These are phyloP conservation scores for Lepidocyrtoides sp. DNA, from an alignment of 2,888 invertebrate species.

Conservation along the genomic window DNA sequence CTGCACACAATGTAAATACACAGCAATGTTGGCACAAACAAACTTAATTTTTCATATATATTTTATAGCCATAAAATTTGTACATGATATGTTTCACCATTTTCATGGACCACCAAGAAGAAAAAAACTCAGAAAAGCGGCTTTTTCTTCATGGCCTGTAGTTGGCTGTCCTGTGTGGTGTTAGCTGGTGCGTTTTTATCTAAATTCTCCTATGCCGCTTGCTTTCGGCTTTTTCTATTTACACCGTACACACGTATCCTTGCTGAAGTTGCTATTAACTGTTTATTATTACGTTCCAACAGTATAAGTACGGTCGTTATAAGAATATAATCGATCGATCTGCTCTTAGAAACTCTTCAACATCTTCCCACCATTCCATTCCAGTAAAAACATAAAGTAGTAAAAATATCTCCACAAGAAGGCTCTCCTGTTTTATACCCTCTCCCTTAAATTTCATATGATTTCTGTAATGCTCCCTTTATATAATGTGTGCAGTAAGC, in stretches of 20 bases:
- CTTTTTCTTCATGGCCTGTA: background rate
- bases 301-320: conserved; percentile 13
- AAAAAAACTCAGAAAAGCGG: background rate
- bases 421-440: conserved; percentile 3
- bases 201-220: background rate
- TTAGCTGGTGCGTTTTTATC: background rate
- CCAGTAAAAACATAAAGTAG: conserved; percentile 26
- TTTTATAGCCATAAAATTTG: conserved; percentile 17
- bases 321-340: conserved; percentile 75
- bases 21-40: background rate
- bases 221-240: background rate
- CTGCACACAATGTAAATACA: background rate
- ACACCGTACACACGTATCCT: too few relatives aligned
- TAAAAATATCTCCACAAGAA: conserved; percentile 14
- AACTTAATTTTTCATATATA: background rate
- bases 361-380: conserved; percentile 32
- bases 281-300: background rate
- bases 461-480: background rate
- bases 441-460: background rate
- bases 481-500: background rate
- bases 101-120: background rate
- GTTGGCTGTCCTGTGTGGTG: background rate
- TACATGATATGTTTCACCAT: background rate
- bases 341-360: conserved; percentile 47
- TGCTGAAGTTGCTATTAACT: background rate